Evolutionary conservation across 2,113 vertebrate genomes (phyloP).

Genomic region (Chaetops frenatus): DNA sequence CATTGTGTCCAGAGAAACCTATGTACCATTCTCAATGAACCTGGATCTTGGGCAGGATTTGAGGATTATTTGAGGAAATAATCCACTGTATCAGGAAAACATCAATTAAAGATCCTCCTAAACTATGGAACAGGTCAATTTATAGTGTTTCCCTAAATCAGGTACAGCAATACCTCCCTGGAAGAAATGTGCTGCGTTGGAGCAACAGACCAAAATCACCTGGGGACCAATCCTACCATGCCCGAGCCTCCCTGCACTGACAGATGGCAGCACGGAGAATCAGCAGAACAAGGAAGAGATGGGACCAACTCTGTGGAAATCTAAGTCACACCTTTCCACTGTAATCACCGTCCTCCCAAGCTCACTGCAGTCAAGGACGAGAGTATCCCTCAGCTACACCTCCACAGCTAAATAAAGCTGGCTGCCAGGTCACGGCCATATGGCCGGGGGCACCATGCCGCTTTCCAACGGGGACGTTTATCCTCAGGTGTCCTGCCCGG

Average conservation of each 20-base stretch:
- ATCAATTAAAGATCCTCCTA: background rate
- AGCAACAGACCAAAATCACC: background rate
- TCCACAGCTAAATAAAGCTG: background rate
- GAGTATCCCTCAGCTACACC: background rate
- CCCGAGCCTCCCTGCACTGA: rapidly evolving
- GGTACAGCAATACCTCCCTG: background rate
- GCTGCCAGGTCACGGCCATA: background rate
- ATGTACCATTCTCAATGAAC: rapidly evolving
- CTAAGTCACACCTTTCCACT: background rate
- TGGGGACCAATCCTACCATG: background rate
- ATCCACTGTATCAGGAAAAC: background rate
- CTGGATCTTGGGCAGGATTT: background rate
- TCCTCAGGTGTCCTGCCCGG: background rate
- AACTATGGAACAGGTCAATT: background rate
- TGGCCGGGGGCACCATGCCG: background rate
- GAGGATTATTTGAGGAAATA: background rate
- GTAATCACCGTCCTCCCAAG: background rate
- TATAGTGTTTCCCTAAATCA: background rate
- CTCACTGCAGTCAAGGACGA: background rate
- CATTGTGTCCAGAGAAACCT: background rate
- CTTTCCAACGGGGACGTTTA: background rate
- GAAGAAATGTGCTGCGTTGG: rapidly evolving
- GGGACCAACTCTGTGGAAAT: background rate
- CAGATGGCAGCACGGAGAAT: rapidly evolving
- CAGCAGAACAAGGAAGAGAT: background rate